Base-by-base conservation (phyloP, 1,140 invertebrate species). In the Pogonomyrmex barbatus region DNA sequence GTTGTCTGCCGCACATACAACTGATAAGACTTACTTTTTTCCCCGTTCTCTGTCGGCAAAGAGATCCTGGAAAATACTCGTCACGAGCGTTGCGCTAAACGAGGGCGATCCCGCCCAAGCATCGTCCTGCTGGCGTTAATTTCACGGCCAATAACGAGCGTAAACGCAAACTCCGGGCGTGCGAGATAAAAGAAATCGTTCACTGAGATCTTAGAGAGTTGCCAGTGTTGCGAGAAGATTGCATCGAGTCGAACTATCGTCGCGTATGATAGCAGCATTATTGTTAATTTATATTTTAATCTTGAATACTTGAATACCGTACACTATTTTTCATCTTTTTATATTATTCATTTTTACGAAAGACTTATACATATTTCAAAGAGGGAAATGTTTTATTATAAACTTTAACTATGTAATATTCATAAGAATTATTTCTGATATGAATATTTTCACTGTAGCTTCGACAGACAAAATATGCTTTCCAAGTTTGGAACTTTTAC, bases 1-100 rank as follows among this genome's bases (percentile, higher is more conserved):
- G 75, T 86, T 91, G 90, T 92, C 91, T 90, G 85, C 79, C 86
- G 88, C 91, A 68, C 65, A 50, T 24, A 50, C 42, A 89, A 85
- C 81, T 83, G 82, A 87, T 89, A 90, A 78, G 86, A 83, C 79
- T 82, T 47, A 36, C 47, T 54, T 54, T 10, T 33, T 65, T 52
- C 50, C 52, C 24, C 36, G 17, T 83, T 83, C 14, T 75, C n/a
- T n/a, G 39, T 5, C 54, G 30, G 77, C 60, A 62, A 60, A 58
- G 52, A 83, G 56, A 62, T 30, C n/a, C 42, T 24, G 17, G 68
- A 75, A 83, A 75, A 62, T 75, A 83, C 12, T 39, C 42, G 17
- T 45, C 33, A 30, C 14, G 36, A 70, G 24, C 36, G 39, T 52
- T 56, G 47, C 52, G n/a, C 30, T 39, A 56, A 73, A 47, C 67